Conservation (phyloP, 2,888 invertebrate genomes). For the Phengaris alcon region DNA sequence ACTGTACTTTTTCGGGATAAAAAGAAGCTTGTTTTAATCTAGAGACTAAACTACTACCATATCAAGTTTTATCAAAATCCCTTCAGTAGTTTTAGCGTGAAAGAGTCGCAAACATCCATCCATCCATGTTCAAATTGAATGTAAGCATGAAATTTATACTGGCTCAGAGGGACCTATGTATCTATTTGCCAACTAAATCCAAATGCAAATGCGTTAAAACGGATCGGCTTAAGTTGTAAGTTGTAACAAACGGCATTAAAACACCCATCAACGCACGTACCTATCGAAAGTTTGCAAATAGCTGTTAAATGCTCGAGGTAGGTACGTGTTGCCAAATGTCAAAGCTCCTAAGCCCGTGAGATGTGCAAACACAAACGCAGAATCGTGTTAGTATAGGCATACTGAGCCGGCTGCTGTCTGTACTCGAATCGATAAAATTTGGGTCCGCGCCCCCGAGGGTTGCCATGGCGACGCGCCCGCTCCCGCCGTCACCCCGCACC, state of each 20-base stretch:
- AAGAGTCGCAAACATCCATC: no score
- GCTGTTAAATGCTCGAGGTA: conserved; percentile 50
- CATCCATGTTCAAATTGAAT: no score
- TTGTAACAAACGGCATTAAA: neutral
- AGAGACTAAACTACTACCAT: no score
- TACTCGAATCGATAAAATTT: conserved; percentile 78
- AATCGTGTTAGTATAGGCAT: conserved; percentile 74
- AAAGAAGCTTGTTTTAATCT: no score
- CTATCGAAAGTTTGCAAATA: conserved; percentile 44
- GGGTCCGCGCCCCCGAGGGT: conserved; percentile 76
- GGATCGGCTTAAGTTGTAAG: conserved; percentile 8
- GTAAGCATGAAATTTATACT: neutral
- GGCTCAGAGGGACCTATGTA: neutral
- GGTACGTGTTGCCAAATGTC: conserved; percentile 64
- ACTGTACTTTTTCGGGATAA: no score
- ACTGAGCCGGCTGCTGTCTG: conserved; percentile 74
- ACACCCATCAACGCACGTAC: conserved; percentile 40
- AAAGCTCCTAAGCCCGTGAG: conserved; percentile 72
- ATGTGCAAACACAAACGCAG: conserved; percentile 74
- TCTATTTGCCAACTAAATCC: neutral
- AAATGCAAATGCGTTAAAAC: neutral
- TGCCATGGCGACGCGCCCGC: conserved; percentile 64
- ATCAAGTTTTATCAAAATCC: no score
- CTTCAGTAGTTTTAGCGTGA: no score
- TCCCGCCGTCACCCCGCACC: conserved; percentile 45